A percentile compares a stretch with the other conserved stretches of the same genome.
Evolutionary conservation across 2,797 vertebrate species (phyloP).

Genomic region (Tinamus major): DNA sequence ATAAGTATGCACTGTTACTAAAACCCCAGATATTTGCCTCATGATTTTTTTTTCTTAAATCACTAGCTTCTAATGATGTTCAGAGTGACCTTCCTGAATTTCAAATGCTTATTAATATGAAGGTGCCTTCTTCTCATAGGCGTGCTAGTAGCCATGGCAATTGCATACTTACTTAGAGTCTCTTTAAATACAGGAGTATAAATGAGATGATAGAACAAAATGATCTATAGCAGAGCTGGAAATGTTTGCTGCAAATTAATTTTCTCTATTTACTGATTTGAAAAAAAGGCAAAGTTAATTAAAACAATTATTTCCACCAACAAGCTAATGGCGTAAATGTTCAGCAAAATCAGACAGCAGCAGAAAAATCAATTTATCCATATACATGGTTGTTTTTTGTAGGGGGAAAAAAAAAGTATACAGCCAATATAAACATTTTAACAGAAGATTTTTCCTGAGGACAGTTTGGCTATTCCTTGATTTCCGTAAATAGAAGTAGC

Average conservation of each 20-base stretch:
- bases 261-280: not conserved
- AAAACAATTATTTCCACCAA: slow-evolving; percentile 19
- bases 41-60: not conserved
- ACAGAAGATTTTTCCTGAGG: not conserved
- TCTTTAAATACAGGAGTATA: not conserved
- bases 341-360: not conserved
- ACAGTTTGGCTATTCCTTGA: not conserved
- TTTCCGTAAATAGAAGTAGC: not conserved
- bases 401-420: not conserved
- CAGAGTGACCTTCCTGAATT: not conserved
- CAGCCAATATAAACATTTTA: not conserved
- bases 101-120: not conserved
- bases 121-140: not conserved
- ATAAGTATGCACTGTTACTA: not conserved
- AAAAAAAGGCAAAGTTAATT: not conserved
- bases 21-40: not conserved
- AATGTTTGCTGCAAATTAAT: not conserved
- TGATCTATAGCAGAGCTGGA: not conserved
- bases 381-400: not conserved
- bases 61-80: not conserved
- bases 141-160: slow-evolving; percentile 10
- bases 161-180: not conserved
- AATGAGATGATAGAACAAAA: not conserved
- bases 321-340: not conserved
- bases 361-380: slow-evolving; percentile 17